Conservation (phyloP, 23 tunicate species). For the Trididemnum clinides region DNA sequence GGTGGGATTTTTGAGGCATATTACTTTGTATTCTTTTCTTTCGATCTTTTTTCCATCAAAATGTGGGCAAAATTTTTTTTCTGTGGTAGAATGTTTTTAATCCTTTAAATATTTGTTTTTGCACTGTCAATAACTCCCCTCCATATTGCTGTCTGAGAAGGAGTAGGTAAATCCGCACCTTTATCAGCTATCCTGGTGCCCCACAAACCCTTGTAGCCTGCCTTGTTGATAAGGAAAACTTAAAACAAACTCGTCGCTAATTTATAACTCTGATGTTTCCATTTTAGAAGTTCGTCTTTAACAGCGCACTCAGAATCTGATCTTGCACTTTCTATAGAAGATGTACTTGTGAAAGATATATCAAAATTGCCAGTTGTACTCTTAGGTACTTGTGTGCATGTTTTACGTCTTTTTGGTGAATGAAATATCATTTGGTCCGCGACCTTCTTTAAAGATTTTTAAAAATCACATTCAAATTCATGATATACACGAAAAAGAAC, state of each 20-base stretch:
- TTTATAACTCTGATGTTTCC: background rate
- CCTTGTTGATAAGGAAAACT: background rate
- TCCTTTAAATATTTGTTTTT: background rate
- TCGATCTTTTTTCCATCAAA: background rate
- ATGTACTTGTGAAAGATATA: too few species aligned
- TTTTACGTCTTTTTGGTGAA: background rate
- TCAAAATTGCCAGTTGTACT: background rate
- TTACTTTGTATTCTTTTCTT: background rate
- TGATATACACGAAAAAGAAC: too few species aligned
- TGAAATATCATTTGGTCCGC: too few species aligned
- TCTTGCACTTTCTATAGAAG: background rate
- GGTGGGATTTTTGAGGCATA: background rate
- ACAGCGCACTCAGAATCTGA: background rate
- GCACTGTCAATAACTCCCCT: background rate
- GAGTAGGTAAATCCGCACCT: background rate
- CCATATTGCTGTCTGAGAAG: constrained; percentile 6
- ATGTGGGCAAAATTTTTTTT: background rate
- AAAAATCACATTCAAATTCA: too few species aligned
- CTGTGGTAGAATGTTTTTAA: background rate
- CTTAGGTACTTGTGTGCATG: background rate
- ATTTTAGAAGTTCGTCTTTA: background rate
- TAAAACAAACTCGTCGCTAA: background rate
- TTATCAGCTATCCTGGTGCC: background rate
- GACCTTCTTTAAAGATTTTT: too few species aligned
- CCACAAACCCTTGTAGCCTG: background rate